Conservation (phyloP, 2,113 vertebrate genomes). For the Acanthochromis polyacanthus region DNA sequence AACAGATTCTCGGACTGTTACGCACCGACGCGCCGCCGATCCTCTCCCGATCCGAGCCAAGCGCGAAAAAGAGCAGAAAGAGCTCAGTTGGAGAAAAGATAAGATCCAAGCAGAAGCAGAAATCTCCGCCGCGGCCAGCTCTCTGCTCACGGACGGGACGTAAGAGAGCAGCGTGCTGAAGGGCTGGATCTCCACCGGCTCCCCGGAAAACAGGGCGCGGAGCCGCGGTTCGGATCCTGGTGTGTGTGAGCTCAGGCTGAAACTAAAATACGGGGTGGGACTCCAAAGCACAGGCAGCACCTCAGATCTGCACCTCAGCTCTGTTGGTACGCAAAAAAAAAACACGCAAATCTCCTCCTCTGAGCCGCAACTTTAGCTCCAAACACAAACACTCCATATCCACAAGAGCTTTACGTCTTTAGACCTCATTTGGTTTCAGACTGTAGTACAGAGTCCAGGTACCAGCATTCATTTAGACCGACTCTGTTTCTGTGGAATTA, state of each 20-base stretch:
- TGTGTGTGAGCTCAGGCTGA: constrained; percentile 40
- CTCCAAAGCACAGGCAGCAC: not conserved
- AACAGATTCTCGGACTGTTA: constrained; percentile 10
- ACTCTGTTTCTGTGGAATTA: too few species aligned
- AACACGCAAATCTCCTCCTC: not conserved
- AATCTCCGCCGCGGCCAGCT: constrained; percentile 75
- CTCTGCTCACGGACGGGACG: constrained; percentile 75
- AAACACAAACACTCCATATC: too few species aligned
- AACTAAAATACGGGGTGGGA: constrained; percentile 72
- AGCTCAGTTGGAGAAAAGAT: constrained; percentile 43
- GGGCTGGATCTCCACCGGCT: constrained; percentile 79
- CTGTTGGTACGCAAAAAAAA: too few species aligned
- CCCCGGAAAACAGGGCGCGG: constrained; percentile 84
- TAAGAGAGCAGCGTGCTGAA: constrained; percentile 77
- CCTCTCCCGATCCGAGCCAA: constrained; percentile 24
- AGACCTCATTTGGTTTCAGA: too few species aligned
- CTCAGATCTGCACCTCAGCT: too few species aligned
- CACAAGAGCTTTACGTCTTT: too few species aligned
- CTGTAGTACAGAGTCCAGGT: too few species aligned
- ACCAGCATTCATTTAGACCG: too few species aligned
- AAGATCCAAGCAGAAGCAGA: constrained; percentile 63
- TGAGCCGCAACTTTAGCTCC: not conserved
- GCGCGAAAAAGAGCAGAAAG: constrained; percentile 34
- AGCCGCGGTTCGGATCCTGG: constrained; percentile 68
- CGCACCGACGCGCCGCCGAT: constrained; percentile 27